Percentiles rank a stretch among this genome's conserved stretches.
Conservation (phyloP, 2,888 invertebrate species). For the Campaea margaritaria region DNA sequence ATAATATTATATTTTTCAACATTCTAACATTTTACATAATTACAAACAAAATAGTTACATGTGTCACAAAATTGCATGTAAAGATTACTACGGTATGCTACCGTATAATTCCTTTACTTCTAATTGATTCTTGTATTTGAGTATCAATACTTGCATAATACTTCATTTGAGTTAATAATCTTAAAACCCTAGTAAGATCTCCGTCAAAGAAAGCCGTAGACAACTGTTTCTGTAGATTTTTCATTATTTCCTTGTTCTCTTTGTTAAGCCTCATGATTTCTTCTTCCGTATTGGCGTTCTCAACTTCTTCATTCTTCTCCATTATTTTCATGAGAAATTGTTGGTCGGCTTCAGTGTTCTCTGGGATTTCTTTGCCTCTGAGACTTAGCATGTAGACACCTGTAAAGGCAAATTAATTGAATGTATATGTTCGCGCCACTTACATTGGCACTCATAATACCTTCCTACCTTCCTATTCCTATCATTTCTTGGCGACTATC, state of each 20-base stretch:
- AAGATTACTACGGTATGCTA: too few relatives aligned
- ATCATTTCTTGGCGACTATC: too few relatives aligned
- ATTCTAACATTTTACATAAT: background rate
- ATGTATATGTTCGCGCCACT: too few relatives aligned
- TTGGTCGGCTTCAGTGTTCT: conserved; percentile 87
- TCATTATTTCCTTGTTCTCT: conserved; percentile 84
- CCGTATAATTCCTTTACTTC: conserved; percentile 84
- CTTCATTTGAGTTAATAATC: conserved; percentile 90
- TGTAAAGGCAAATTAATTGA: conserved; percentile 31
- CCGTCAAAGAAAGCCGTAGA: conserved; percentile 87
- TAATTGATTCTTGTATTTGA: conserved; percentile 88
- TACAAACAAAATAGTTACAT: background rate
- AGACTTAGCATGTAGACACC: conserved; percentile 92
- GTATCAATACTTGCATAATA: conserved; percentile 92
- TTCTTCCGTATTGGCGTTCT: conserved; percentile 86
- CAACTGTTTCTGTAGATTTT: conserved; percentile 83
- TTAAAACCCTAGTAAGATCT: conserved; percentile 87
- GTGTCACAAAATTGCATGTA: background rate
- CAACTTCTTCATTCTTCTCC: conserved; percentile 95
- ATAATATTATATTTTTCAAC: background rate
- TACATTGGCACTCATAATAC: too few relatives aligned
- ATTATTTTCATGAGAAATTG: conserved; percentile 93
- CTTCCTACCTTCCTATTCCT: too few relatives aligned
- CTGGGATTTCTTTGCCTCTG: conserved; percentile 87
- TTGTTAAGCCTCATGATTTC: conserved; percentile 85